phyloP scores from a whole-genome alignment of 1,140 invertebrate species.

The Steinernema feltiae region DNA sequence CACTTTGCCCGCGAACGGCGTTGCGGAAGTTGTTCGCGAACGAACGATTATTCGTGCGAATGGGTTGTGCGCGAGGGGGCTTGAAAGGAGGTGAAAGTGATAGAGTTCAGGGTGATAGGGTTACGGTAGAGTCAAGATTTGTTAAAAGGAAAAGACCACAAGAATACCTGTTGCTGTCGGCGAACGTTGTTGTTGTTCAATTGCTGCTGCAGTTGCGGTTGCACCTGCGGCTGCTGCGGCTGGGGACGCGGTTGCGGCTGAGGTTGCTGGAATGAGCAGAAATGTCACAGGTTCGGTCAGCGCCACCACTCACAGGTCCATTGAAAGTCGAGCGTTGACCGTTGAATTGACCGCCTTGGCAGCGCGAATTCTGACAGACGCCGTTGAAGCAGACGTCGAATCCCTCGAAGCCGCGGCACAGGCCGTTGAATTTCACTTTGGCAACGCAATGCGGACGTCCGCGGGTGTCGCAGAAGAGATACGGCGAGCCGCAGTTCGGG shows the following conservation, averaged over 20 bases:
- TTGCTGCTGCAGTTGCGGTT: background rate
- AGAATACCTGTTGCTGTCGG: background rate
- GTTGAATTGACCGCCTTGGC: conserved; percentile 27
- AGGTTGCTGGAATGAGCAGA: conserved; percentile 20
- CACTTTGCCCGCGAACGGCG: background rate
- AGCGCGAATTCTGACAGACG: conserved; percentile 43
- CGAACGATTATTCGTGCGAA: background rate
- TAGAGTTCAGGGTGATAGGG: background rate
- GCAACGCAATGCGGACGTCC: conserved; percentile 49
- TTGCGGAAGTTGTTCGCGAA: background rate
- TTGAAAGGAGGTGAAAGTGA: background rate
- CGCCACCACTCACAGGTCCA: background rate
- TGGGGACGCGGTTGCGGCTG: conserved; percentile 33
- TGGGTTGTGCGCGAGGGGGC: conserved; percentile 8
- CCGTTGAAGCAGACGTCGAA: conserved; percentile 49
- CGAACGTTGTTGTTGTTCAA: background rate
- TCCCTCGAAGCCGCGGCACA: conserved; percentile 53
- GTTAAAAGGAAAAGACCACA: background rate
- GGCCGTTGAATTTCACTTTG: conserved; percentile 47
- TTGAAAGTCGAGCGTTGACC: background rate
- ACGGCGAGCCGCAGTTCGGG: conserved; percentile 44
- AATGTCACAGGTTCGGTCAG: background rate
- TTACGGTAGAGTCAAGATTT: too few species aligned
- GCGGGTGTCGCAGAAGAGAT: conserved; percentile 53
- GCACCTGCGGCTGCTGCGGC: background rate